phyloP scores from a whole-genome alignment of 1,140 invertebrate species.

The Palaemon carinicauda region DNA sequence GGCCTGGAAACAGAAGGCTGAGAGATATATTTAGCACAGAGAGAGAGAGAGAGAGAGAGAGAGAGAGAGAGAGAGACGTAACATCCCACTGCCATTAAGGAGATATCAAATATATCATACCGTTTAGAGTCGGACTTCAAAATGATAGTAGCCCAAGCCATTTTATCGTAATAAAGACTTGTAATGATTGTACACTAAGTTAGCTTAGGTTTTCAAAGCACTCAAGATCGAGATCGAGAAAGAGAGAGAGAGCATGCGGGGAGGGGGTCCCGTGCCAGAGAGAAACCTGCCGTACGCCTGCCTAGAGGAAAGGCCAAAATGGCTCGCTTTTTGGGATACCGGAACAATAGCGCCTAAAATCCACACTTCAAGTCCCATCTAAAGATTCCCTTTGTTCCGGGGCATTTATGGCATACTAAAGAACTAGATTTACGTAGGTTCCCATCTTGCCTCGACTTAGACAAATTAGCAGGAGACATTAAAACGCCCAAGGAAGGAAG shows the following conservation, averaged over 20 bases:
- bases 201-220: too few relatives aligned
- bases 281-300: background rate
- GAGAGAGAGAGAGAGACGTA: background rate
- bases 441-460: background rate
- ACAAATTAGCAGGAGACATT: background rate
- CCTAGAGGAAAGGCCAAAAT: background rate
- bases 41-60: background rate
- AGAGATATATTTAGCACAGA: background rate
- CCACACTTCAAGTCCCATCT: background rate
- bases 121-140: background rate
- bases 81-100: background rate
- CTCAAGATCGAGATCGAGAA: too few relatives aligned
- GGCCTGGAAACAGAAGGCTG: too few relatives aligned
- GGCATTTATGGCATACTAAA: slow-evolving; percentile 1
- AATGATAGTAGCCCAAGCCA: background rate
- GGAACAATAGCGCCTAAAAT: background rate
- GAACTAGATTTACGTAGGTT: background rate
- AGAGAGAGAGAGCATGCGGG: background rate
- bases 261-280: background rate
- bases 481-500: background rate
- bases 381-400: background rate
- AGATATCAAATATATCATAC: background rate
- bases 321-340: background rate
- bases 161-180: background rate
- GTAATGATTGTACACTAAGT: background rate